phyloP scores from a whole-genome alignment of 2,888 invertebrate species.

The Caenorhabditis sp. region DNA sequence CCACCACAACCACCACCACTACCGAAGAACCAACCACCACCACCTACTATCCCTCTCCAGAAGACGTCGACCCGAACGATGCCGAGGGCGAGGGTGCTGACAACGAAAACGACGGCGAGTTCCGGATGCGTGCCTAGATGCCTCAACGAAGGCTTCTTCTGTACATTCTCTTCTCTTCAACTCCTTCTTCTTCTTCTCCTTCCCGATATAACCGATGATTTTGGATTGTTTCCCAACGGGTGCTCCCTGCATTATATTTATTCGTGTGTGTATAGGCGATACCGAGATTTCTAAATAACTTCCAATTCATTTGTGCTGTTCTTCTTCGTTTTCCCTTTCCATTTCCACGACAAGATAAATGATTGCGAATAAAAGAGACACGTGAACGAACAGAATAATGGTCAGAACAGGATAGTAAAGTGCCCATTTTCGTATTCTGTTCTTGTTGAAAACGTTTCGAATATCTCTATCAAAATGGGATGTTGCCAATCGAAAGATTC shows the following conservation, averaged over 20 bases:
- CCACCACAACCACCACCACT: slow-evolving; percentile 41
- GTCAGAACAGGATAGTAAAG: too few species aligned
- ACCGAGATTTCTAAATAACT: slow-evolving; percentile 33
- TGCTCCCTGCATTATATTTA: slow-evolving; percentile 60
- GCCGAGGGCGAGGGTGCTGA: slow-evolving; percentile 44
- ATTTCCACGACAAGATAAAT: slow-evolving; percentile 27
- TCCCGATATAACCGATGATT: slow-evolving; percentile 48
- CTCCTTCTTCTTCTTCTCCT: too few species aligned
- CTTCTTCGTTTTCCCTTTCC: slow-evolving; percentile 9
- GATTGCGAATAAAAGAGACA: background rate
- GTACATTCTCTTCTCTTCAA: slow-evolving; percentile 39
- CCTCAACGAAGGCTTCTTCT: slow-evolving; percentile 8
- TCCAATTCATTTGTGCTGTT: slow-evolving; percentile 8
- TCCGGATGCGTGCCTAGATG: slow-evolving; percentile 36
- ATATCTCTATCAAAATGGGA: slow-evolving; percentile 49
- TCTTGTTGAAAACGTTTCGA: slow-evolving; percentile 23
- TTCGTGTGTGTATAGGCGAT: slow-evolving; percentile 46
- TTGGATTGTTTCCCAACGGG: slow-evolving; percentile 59
- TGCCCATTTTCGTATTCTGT: background rate
- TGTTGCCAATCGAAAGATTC: slow-evolving; percentile 47
- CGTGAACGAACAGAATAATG: too few species aligned
- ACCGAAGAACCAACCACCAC: slow-evolving; percentile 50
- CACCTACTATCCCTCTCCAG: slow-evolving; percentile 12
- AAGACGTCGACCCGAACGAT: slow-evolving; percentile 42
- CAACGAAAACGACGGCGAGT: slow-evolving; percentile 28